A percentile compares a stretch with the other conserved stretches of the same genome.
Conservation (phyloP, 2,888 invertebrate genomes). For the Plebejus melissa region DNA sequence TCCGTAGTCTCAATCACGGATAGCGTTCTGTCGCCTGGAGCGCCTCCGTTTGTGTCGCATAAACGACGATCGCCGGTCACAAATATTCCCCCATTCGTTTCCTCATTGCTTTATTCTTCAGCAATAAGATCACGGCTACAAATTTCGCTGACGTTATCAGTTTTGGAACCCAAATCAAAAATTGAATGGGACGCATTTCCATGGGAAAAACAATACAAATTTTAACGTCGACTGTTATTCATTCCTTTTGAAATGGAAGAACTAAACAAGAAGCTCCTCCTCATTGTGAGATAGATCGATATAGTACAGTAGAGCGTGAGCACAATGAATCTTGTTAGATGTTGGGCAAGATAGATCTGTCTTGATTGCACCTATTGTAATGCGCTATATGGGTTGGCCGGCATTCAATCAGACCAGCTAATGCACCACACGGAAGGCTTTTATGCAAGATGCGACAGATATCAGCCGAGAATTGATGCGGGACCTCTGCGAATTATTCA, state of each 20-base stretch:
- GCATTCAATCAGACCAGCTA: conserved; percentile 21
- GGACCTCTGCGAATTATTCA: conserved; percentile 1
- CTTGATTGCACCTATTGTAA: conserved; percentile 21
- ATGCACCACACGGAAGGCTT: conserved; percentile 10
- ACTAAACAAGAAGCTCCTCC: neutral
- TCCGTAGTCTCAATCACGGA: conserved; percentile 14
- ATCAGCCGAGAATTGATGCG: conserved; percentile 10
- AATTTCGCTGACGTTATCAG: neutral
- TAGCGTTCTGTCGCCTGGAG: neutral
- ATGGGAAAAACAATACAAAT: too few species aligned
- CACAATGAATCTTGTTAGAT: conserved; percentile 18
- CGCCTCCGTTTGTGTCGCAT: conserved; percentile 6
- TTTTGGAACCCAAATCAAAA: neutral
- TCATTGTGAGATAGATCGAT: neutral
- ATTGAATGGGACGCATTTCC: neutral
- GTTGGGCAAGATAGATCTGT: conserved; percentile 13
- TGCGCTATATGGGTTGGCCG: conserved; percentile 15
- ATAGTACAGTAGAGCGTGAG: neutral
- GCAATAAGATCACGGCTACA: neutral
- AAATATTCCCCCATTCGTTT: neutral
- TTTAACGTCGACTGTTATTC: neutral
- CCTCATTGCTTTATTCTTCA: neutral
- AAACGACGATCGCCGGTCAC: neutral
- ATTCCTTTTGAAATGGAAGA: neutral
- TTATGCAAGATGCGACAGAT: conserved; percentile 18